Base-by-base conservation (phyloP, 1,140 invertebrate genomes). In the Galleria mellonella region DNA sequence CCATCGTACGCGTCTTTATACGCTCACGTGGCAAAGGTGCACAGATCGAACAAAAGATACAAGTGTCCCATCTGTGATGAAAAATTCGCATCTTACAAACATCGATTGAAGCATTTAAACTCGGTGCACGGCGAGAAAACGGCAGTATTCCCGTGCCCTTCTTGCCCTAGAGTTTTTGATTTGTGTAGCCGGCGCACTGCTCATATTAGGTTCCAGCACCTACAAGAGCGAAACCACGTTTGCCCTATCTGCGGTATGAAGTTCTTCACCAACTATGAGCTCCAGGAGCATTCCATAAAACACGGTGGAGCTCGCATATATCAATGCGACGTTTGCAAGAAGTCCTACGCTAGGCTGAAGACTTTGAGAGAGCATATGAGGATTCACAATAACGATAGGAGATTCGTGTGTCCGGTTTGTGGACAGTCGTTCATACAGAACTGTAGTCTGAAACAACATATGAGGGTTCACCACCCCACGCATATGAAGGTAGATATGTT, bases 351-450 rank as follows among this genome's bases (percentile, higher is more conserved):
- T 1, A 86, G 88, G 12, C 73, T 86, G 33, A 89, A 87, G 35
- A 89, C 87, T 0, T 39, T 90, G 4, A 68, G 87, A 11, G 87
- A 87, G 10, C 89, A 90, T 48, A 87, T 88, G 61, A 58, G 72
- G 27, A 86, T 84, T 32, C 84, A 87, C 55, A 87, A 49, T 56
- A 86, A 51, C 70, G 88, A 69, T 69, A 74, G 72, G 38, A 35
- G 68, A 32, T 75, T 76, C 14, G 61, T 73, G 0, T 89, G 87
- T 32, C 56, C 65, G 0, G 47, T 85, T 0, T 89, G 87, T 46
- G 84, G 87, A 0, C 87, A 86, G 39, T 72, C 81, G 10, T 75
- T 88, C 27, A 72, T 86, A 29, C 83, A 60, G 55, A 86, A 72
- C 43, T 82, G 60, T 67, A 86, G 67, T 44, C 69, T 72, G 9